Conservation (phyloP, 2,888 invertebrate genomes). For the Habrosyne pyritoides region DNA sequence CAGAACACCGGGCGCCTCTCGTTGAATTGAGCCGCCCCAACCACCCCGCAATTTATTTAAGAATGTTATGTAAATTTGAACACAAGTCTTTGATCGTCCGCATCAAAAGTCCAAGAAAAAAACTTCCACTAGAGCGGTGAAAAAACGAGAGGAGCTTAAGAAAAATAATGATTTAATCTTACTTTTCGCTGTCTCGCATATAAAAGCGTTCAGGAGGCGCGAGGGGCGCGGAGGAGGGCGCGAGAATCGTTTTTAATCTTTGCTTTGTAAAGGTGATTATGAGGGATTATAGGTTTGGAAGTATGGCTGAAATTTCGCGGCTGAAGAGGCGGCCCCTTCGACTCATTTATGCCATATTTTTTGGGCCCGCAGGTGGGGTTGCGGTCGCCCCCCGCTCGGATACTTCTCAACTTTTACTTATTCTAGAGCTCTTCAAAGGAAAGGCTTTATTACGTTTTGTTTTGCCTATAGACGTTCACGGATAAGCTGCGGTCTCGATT, state of each 20-base stretch:
- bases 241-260: constrained; percentile 84
- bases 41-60: constrained; percentile 80
- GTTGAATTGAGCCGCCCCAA: constrained; percentile 59
- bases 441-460: constrained; percentile 71
- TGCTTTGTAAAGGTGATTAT: constrained; percentile 85
- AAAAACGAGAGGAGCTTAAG: constrained; percentile 81
- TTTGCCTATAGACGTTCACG: constrained; percentile 59
- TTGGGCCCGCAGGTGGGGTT: constrained; percentile 72
- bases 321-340: constrained; percentile 68
- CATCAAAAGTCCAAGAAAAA: constrained; percentile 82
- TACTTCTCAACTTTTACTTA: constrained; percentile 79
- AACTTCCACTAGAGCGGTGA: constrained; percentile 73
- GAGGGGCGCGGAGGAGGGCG: constrained; percentile 63
- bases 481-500: constrained; percentile 58
- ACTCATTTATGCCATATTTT: constrained; percentile 79
- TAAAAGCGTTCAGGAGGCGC: constrained; percentile 63
- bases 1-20: constrained; percentile 50
- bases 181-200: constrained; percentile 82
- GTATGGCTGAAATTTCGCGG: constrained; percentile 82
- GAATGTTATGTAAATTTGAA: constrained; percentile 84
- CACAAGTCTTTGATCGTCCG: constrained; percentile 83
- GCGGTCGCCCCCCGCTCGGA: constrained; percentile 65
- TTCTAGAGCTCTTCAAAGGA: constrained; percentile 75
- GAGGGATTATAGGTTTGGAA: constrained; percentile 84
- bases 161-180: constrained; percentile 85